A percentile compares a stretch with the other conserved stretches of the same genome.
Evolutionary conservation across 92 coral and sea anemone species (phyloP).

Genomic region (Pocillopora grandis): DNA sequence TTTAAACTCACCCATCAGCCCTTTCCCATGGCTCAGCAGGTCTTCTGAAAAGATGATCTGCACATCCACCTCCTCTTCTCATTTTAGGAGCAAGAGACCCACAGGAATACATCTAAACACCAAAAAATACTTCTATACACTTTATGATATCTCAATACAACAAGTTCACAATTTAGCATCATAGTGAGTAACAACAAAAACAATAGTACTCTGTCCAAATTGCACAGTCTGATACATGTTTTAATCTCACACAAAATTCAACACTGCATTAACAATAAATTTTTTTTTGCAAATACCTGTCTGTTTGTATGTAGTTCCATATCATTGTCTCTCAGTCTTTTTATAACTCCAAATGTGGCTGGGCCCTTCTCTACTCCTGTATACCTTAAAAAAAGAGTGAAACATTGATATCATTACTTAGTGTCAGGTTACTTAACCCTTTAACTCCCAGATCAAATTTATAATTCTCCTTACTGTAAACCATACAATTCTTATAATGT

Average conservation of each 20-base stretch:
- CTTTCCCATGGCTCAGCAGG: conserved; percentile 98
- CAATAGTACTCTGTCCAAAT: no score
- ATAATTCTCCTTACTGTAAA: no score
- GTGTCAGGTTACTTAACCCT: no score
- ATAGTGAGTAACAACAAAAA: no score
- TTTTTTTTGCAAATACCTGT: conserved; percentile 54
- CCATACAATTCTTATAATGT: no score
- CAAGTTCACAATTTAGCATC: no score
- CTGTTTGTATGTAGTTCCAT: conserved; percentile 91
- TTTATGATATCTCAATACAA: no score
- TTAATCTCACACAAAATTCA: no score
- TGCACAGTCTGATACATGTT: no score
- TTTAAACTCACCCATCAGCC: conserved; percentile 83
- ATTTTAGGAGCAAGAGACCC: conserved; percentile 98
- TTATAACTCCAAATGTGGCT: conserved; percentile 91
- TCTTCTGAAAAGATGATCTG: conserved; percentile 86
- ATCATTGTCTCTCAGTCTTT: conserved; percentile 87
- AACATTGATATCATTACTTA: no score
- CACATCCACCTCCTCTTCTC: conserved; percentile 98
- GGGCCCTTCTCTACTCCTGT: conserved; percentile 86
- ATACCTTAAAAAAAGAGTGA: conserved; percentile 47
- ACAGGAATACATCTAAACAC: conserved; percentile 91
- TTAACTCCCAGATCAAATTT: no score
- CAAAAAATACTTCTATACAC: no score
- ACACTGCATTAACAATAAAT: not conserved